Conservation (phyloP, 2,888 invertebrate genomes). For the Julus scanicus region DNA sequence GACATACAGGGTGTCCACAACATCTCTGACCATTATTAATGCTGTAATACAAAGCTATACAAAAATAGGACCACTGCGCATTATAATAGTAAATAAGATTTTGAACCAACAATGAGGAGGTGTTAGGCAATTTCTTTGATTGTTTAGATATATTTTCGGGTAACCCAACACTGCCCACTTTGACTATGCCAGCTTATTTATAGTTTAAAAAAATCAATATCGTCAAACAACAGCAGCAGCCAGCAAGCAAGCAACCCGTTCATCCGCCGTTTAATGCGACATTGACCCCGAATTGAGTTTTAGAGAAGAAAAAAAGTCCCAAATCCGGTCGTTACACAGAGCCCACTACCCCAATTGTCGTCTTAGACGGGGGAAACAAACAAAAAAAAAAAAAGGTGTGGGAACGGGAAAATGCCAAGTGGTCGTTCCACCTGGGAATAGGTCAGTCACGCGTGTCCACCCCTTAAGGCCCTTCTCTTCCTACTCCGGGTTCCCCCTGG, state of each 20-base stretch:
- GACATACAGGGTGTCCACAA: not conserved
- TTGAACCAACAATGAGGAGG: not conserved
- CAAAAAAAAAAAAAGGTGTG: not conserved
- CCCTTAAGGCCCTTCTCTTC: conserved; percentile 26
- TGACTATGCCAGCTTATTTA: not conserved
- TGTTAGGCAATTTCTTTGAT: not conserved
- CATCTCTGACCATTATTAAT: not conserved
- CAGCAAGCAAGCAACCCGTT: not conserved
- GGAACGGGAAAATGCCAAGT: not conserved
- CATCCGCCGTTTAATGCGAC: not conserved
- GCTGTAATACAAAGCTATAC: too few species aligned
- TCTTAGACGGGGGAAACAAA: not conserved
- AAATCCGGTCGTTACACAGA: not conserved
- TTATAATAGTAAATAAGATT: not conserved
- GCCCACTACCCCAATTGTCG: not conserved
- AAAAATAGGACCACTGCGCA: too few species aligned
- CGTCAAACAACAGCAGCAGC: not conserved
- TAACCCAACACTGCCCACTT: not conserved
- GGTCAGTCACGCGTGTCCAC: conserved; percentile 15
- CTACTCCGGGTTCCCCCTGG: not conserved
- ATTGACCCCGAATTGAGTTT: conserved; percentile 8
- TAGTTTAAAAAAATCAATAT: conserved; percentile 20
- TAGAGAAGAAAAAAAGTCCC: not conserved
- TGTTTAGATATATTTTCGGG: not conserved
- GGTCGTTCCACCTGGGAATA: conserved; percentile 42